Evolutionary conservation across 92 coral and sea anemone genomes (phyloP), one percentile per base, ranked within the genome.

Genomic region (Epizoanthus illoricatus): DNA sequence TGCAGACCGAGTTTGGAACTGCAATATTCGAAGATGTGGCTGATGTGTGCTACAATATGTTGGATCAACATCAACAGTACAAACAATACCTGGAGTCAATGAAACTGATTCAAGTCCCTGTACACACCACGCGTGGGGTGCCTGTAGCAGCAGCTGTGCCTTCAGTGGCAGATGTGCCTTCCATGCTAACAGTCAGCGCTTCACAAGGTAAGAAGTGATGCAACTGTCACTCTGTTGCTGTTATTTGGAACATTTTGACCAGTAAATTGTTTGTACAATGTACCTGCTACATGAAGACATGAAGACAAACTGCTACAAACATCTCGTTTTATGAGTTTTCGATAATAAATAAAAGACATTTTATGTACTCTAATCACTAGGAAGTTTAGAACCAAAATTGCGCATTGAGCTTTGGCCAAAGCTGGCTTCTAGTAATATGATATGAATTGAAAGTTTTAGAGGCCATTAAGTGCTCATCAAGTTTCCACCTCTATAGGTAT

Each of bases 1-100:
- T 74, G 69, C 74, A 96, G 99, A 90, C 87, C 47, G 99, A 96
- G 83, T 89, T 96, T 91, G 99, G 99, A 17, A 96, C 99, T 49
- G 92, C 84, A 65, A 85, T 96, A 65, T 96, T 96, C 86, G 98
- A 93, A 61, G 95, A 93, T 72, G 92, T 96, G 62, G 99, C 99
- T 0, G 92, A 89, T 71, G 91, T 91, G 56, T 96, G 99, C 75
- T 96, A 96, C 80, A 87, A 93, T 78, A 96, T 96, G 99, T 79
- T 91, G 74, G 99, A 96, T 81, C 98, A 96, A 73, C 87, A 80
- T 61, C 87, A 90, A 23, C 91, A 85, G 75, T 96, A 96, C 79
- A 90, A 91, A 73, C 91, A 89, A 65, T 96, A 93, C 67, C 99
- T 93, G 7, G 87, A 86, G n/a, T 87, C 92, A 13, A 96, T 96